Percentiles rank a stretch among this genome's conserved stretches.
These are phyloP conservation scores for Ophiothrix spiculata DNA, from an alignment of 35 echinoderm and acorn worm genomes.

Conservation along the genomic window DNA sequence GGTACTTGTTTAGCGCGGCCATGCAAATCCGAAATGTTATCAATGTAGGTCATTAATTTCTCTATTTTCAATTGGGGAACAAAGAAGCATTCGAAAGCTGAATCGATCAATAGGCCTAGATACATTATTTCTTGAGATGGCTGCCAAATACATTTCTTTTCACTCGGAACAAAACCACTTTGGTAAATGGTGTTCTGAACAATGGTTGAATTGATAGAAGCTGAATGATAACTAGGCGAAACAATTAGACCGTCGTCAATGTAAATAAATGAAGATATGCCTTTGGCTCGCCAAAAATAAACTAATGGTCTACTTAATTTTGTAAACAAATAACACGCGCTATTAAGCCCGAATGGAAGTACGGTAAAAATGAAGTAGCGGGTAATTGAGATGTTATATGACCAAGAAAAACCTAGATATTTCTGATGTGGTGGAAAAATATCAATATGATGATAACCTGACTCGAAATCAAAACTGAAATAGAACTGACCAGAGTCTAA, in stretches of 20 bases:
- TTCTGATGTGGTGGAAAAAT: slow-evolving; percentile 27
- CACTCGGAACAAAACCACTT: slow-evolving; percentile 19
- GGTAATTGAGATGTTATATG: background rate
- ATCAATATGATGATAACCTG: slow-evolving; percentile 26
- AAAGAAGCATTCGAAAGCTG: background rate
- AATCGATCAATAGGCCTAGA: slow-evolving; percentile 18
- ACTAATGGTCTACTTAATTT: slow-evolving; percentile 6
- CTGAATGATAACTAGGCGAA: background rate
- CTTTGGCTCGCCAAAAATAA: slow-evolving; percentile 7
- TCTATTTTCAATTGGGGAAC: background rate
- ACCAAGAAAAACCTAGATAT: slow-evolving; percentile 31
- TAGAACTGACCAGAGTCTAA: background rate
- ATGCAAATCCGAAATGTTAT: background rate
- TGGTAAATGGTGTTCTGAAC: background rate
- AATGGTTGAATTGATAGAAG: background rate
- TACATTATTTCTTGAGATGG: background rate
- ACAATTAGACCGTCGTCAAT: slow-evolving; percentile 26
- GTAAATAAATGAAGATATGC: slow-evolving; percentile 15
- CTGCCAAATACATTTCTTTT: slow-evolving; percentile 17
- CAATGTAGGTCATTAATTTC: background rate
- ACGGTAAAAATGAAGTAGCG: slow-evolving; percentile 10
- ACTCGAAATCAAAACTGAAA: slow-evolving; percentile 23
- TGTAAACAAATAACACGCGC: slow-evolving; percentile 28
- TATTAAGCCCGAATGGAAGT: slow-evolving; percentile 5
- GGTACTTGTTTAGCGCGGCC: background rate